Percentiles rank a stretch among this genome's conserved stretches.
phyloP scores from a whole-genome alignment of 2,113 vertebrate species.

The Zootoca vivipara region DNA sequence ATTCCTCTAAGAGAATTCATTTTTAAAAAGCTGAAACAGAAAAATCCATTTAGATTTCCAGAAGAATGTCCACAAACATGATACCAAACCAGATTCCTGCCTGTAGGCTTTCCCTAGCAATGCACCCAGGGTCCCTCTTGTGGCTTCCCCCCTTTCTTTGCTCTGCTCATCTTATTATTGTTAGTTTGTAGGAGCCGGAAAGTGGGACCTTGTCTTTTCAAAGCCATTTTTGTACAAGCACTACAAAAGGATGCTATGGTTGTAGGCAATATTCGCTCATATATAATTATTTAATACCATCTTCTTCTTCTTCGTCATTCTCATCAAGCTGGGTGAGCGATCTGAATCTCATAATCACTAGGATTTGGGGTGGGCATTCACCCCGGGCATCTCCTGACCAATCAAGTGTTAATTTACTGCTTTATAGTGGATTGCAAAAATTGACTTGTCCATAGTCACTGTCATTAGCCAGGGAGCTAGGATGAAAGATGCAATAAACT shows the following conservation, averaged over 20 bases:
- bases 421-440: not conserved
- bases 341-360: not conserved
- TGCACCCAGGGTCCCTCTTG: no score
- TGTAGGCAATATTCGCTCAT: not conserved
- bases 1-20: not conserved
- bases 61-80: not conserved
- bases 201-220: not conserved
- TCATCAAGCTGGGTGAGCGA: not conserved
- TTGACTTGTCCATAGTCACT: not conserved
- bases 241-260: not conserved
- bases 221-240: not conserved
- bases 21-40: not conserved
- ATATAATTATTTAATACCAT: no score
- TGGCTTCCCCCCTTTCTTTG: not conserved
- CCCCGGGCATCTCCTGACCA: not conserved
- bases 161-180: not conserved
- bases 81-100: not conserved
- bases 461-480: not conserved
- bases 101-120: not conserved
- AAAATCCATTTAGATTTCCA: not conserved
- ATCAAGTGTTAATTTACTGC: constrained; percentile 1
- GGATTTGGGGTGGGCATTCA: not conserved
- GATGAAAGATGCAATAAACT: not conserved
- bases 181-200: not conserved
- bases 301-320: no score